Conservation (phyloP, 2,888 invertebrate genomes). For the Conistra vaccinii region DNA sequence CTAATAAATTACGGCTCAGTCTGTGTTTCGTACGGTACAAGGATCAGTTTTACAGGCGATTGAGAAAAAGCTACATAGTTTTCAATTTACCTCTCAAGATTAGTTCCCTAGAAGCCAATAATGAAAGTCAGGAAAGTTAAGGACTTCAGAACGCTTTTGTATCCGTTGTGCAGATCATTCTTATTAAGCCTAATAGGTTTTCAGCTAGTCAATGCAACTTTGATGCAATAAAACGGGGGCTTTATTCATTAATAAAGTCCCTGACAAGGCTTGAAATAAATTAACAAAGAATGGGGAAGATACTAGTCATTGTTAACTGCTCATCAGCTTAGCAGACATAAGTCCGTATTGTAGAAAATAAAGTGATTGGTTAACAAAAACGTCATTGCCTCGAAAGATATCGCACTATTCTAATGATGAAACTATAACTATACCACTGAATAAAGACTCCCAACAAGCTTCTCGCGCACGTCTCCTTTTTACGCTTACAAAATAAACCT, state of each 20-base stretch:
- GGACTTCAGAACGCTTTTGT: slow-evolving; percentile 6
- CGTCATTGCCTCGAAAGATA: background rate
- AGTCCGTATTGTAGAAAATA: background rate
- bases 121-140: slow-evolving; percentile 16
- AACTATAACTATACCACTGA: background rate
- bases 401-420: background rate
- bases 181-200: slow-evolving; percentile 26
- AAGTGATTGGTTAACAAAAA: slow-evolving; percentile 14
- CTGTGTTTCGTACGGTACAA: slow-evolving; percentile 18
- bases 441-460: slow-evolving; percentile 1
- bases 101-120: slow-evolving; percentile 12
- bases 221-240: slow-evolving; percentile 15
- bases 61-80: slow-evolving; percentile 35
- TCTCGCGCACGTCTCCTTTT: slow-evolving; percentile 54
- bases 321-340: background rate
- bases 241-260: slow-evolving; percentile 9
- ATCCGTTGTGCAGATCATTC: slow-evolving; percentile 20
- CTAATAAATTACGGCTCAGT: slow-evolving; percentile 56
- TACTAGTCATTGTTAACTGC: slow-evolving; percentile 39
- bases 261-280: slow-evolving; percentile 29
- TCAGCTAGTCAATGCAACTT: slow-evolving; percentile 13
- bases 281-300: slow-evolving; percentile 26
- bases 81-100: slow-evolving; percentile 33
- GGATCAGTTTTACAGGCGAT: slow-evolving; percentile 29
- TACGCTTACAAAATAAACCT: slow-evolving; percentile 62